phyloP scores from a whole-genome alignment of 2,888 invertebrate genomes.

The Lagria hirta region DNA sequence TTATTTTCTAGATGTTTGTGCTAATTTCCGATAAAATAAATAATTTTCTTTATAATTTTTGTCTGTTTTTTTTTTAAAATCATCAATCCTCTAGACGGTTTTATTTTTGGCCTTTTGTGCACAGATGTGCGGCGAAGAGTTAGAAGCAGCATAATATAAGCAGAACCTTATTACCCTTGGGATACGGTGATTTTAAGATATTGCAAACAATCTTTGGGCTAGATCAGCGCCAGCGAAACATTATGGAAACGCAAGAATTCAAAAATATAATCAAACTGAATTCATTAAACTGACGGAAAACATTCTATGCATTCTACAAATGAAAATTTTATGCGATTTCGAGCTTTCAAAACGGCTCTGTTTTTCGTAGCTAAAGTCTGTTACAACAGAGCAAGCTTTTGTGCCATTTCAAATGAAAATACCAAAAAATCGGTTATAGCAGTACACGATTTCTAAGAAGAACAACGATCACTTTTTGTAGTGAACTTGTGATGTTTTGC shows the following conservation, averaged over 20 bases:
- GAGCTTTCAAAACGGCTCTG: too few relatives aligned
- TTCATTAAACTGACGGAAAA: slow-evolving; percentile 25
- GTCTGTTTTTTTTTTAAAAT: not conserved
- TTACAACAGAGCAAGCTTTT: too few relatives aligned
- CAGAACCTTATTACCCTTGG: slow-evolving; percentile 28
- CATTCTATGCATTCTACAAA: slow-evolving; percentile 21
- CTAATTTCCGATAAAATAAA: not conserved
- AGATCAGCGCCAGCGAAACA: slow-evolving; percentile 27
- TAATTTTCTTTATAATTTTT: slow-evolving; percentile 2
- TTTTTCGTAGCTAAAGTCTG: too few relatives aligned
- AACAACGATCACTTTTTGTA: too few relatives aligned
- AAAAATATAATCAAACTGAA: slow-evolving; percentile 26
- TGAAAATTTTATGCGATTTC: slow-evolving; percentile 9
- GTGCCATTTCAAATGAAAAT: too few relatives aligned
- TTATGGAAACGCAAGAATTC: slow-evolving; percentile 27
- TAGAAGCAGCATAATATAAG: slow-evolving; percentile 31
- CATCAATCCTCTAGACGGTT: slow-evolving; percentile 14
- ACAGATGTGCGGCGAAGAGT: slow-evolving; percentile 25
- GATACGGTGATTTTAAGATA: slow-evolving; percentile 32
- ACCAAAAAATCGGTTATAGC: too few relatives aligned
- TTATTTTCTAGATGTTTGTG: slow-evolving; percentile 25
- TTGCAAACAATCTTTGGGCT: slow-evolving; percentile 32
- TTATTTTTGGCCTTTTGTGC: slow-evolving; percentile 18
- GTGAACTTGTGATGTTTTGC: too few relatives aligned
- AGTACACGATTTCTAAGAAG: too few relatives aligned